Base-by-base conservation (phyloP, 2,797 vertebrate species). In the Prionace glauca region DNA sequence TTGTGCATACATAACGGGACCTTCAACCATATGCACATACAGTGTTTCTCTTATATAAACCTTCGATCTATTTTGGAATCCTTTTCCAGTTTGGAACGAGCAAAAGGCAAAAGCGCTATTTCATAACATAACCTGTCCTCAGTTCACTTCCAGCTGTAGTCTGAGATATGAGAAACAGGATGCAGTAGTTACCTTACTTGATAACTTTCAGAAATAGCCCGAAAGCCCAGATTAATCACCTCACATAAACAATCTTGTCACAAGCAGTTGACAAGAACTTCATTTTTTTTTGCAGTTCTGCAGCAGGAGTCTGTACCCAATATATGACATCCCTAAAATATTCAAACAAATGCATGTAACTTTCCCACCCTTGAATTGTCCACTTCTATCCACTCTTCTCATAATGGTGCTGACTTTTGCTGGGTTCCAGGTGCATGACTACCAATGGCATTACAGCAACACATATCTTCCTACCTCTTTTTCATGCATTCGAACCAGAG, bases 391-490 rank as follows among this genome's bases (percentile, higher is more conserved):
- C 10, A 4, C 9, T 69, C 65, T 41, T 92, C 65, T 24, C 1
- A 0, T 60, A 12, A 65, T 9, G 87, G 29, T 62, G 14, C 9
- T 90, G 56, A 90, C 56, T 4, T 77, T 56, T 87, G 32, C 12
- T 22, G 16, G 60, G 32, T n/a, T 65, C n/a, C 14, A 65, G 32
- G 16, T 91, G 60, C 29, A 91, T 14, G 32, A 11, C 10, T 77
- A 77, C 74, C 45, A 8, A 24, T 41, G 16, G 69, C 22, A 56
- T n/a, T 74, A 16, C 32, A 94, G 3, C 69, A 60, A 16, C 69
- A 94, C 12, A 74, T 56, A 56, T n/a, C 74, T 95, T 71, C 97
- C 95, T 97, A 99, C 98, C 98, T 99, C 98, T 95, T 97, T 98
- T 96, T 97, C 97, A 22, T 97, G 97, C 56, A 96, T 96, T 81